Percentiles rank a stretch among this genome's conserved stretches.
phyloP scores from a whole-genome alignment of 2,113 vertebrate species.

The Budorcas taxicolor region DNA sequence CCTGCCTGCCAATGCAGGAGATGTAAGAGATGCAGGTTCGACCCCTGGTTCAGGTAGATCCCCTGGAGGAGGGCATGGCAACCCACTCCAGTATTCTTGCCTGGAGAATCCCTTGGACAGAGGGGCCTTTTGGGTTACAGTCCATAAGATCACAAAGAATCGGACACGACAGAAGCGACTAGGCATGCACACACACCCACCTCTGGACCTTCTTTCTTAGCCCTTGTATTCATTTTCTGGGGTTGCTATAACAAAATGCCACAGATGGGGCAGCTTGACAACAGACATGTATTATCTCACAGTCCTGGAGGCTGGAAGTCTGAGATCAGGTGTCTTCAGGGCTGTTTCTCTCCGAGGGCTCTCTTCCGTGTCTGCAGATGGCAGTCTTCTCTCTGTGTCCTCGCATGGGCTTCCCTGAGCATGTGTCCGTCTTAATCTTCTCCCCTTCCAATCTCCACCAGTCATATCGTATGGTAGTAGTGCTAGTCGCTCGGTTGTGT shows the following conservation, averaged over 20 bases:
- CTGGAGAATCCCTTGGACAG: not conserved
- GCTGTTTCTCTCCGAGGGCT: not conserved
- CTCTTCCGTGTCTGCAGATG: fast-evolving
- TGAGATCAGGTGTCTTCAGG: no score
- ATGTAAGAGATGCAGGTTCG: fast-evolving
- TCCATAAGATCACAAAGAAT: not conserved
- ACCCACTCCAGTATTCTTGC: not conserved
- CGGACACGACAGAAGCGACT: fast-evolving
- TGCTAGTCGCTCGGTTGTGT: not conserved
- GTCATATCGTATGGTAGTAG: not conserved
- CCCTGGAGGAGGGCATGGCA: not conserved
- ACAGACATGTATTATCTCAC: not conserved
- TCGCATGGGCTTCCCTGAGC: not conserved
- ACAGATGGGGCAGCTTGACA: not conserved
- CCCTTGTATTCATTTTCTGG: no score
- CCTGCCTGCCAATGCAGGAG: not conserved
- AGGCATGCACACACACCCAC: not conserved
- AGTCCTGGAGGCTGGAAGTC: not conserved
- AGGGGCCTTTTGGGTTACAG: not conserved
- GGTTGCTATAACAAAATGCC: no score
- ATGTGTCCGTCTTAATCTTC: no score
- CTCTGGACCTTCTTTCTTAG: not conserved
- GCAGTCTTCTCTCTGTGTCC: not conserved
- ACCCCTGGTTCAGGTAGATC: not conserved
- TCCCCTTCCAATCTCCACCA: not conserved